phyloP scores from a whole-genome alignment of 2,113 vertebrate genomes.

The Pyxicephalus adspersus region DNA sequence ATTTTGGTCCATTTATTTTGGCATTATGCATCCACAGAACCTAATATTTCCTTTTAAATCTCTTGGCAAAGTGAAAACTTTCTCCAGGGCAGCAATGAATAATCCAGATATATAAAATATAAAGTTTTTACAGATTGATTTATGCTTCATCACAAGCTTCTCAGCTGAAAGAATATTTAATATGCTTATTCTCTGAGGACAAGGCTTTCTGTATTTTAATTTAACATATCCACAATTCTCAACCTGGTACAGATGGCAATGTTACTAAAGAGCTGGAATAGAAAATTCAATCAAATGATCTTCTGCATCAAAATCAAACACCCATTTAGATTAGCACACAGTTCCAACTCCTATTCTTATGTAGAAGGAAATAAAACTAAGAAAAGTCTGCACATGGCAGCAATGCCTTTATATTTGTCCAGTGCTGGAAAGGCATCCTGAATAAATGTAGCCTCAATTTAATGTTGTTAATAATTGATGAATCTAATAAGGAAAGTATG shows the following conservation, averaged over 20 bases:
- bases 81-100: conserved; percentile 5
- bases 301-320: conserved; percentile 45
- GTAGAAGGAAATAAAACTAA: conserved; percentile 21
- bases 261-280: conserved; percentile 42
- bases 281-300: conserved; percentile 54
- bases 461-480: conserved; percentile 55
- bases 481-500: conserved; percentile 53
- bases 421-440: conserved; percentile 20
- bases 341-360: conserved; percentile 6
- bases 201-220: conserved; percentile 45
- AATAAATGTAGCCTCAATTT: conserved; percentile 53
- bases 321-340: conserved; percentile 37
- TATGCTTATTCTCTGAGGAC: conserved; percentile 45
- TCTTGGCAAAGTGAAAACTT: conserved; percentile 25
- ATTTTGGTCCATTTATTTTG: neutral
- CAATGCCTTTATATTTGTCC: conserved; percentile 49
- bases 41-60: conserved; percentile 19
- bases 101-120: conserved; percentile 39
- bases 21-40: conserved; percentile 1
- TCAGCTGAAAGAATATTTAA: conserved; percentile 46
- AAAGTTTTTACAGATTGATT: conserved; percentile 48
- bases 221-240: conserved; percentile 49
- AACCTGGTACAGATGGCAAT: conserved; percentile 47
- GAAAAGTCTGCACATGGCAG: conserved; percentile 31
- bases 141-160: conserved; percentile 47